Evolutionary conservation across 2,113 vertebrate species (phyloP).

Genomic region (Mustela nigripes): DNA sequence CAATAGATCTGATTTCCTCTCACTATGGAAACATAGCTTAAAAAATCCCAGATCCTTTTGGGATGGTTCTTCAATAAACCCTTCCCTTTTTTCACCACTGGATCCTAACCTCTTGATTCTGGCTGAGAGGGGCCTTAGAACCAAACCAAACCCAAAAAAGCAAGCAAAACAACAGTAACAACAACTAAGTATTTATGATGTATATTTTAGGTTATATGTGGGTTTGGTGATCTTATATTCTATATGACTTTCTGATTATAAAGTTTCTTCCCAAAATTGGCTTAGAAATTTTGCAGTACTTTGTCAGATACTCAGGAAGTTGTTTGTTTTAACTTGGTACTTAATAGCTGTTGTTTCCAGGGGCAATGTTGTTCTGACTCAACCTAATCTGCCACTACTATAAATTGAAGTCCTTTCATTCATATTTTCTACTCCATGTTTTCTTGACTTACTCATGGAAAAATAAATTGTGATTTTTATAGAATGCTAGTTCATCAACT

Average conservation of each 20-base stretch:
- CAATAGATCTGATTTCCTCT: not conserved
- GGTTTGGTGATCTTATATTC: not conserved
- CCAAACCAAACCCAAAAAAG: not conserved
- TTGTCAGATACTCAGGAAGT: not conserved
- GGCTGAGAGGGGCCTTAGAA: not conserved
- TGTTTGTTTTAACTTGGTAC: not conserved
- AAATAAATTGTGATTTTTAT: slow-evolving; percentile 22
- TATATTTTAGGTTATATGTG: not conserved
- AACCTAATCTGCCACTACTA: not conserved
- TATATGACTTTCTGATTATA: not conserved
- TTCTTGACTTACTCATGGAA: not conserved
- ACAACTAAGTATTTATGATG: not conserved
- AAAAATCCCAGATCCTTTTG: no score
- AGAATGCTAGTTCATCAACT: not conserved
- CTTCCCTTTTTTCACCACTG: not conserved
- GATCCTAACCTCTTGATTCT: not conserved
- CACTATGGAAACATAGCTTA: not conserved
- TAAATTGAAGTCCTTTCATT: not conserved
- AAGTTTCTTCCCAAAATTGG: not conserved
- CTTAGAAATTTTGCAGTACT: not conserved
- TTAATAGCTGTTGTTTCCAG: not conserved
- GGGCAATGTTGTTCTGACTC: not conserved
- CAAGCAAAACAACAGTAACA: not conserved
- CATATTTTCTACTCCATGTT: not conserved
- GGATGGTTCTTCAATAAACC: not conserved